phyloP scores from a whole-genome alignment of 1,140 invertebrate genomes.

The Drosophila nannoptera region DNA sequence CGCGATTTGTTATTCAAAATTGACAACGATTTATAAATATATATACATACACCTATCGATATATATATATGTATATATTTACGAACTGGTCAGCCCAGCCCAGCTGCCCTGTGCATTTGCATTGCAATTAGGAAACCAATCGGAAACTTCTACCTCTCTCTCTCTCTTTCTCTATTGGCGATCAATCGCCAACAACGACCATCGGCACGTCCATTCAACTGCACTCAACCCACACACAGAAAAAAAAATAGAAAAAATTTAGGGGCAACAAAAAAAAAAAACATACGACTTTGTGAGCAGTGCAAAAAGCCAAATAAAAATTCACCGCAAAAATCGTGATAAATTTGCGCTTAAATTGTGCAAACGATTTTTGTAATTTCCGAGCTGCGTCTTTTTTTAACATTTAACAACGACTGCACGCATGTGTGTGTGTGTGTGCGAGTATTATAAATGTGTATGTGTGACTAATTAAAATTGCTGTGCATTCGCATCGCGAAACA shows the following conservation, averaged over 20 bases:
- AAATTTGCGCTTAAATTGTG: constrained; percentile 70
- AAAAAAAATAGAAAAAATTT: constrained; percentile 25
- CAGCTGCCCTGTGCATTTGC: constrained; percentile 9
- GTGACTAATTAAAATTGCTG: constrained; percentile 66
- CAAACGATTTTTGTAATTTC: constrained; percentile 63
- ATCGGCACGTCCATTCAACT: constrained; percentile 64
- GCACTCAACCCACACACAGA: constrained; percentile 54
- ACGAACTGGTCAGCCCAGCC: constrained; percentile 42
- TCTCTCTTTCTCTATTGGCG: constrained; percentile 29
- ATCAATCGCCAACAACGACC: constrained; percentile 41
- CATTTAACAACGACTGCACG: constrained; percentile 41
- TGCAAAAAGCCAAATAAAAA: constrained; percentile 49
- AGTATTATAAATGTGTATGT: constrained; percentile 22
- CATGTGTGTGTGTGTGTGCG: constrained; percentile 8
- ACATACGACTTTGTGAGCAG: constrained; percentile 51
- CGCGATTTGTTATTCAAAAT: constrained; percentile 29
- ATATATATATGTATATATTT: constrained; percentile 6
- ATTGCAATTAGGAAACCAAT: constrained; percentile 37
- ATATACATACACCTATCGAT: not conserved
- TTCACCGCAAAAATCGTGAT: constrained; percentile 61
- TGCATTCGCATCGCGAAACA: too few species aligned
- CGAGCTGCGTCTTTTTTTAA: constrained; percentile 27
- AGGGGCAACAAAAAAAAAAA: constrained; percentile 33
- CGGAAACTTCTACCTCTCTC: constrained; percentile 15
- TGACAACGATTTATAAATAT: constrained; percentile 33